Base-by-base conservation (phyloP, 2,888 invertebrate genomes). In the Lamellibrachia columna region DNA sequence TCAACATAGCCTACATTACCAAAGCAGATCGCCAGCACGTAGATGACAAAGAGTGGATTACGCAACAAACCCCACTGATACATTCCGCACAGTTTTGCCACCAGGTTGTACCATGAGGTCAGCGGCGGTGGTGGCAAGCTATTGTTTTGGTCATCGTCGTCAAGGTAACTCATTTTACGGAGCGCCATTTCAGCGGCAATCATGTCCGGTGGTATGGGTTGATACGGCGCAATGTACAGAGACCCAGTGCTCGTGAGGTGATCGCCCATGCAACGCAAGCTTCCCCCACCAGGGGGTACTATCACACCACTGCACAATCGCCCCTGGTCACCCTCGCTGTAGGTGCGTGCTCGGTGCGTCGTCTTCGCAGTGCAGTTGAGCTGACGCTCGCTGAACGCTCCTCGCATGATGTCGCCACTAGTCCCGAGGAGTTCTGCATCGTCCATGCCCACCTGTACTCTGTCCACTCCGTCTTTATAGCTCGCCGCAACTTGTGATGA, bases 21-120 rank as follows among this genome's bases (percentile, higher is more conserved):
- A 7, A 93, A 90, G 28, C 92, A 92, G 4, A 93, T 60, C 9
- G 90, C 92, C 6, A 93, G n/a, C 28, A 92, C 90, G 52, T 92
- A 93, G 55, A 93, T 22, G 11, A 93, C 90, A 91, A 90, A 93
- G 22, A 93, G 90, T 6, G 90, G 58, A 52, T 93, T 92, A 4
- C 90, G 22, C 7, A 92, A 52, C 28, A 92, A 52, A 75, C 28
- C 40, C 52, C 53, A 92, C 52, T 40, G 92, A 22, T 52, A 75
- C 90, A 60, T 75, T 75, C 75, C 75, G 2, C 75, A 75, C 4
- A 75, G 75, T 75, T 22, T 75, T 22, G 75, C 75, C 75, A 15
- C 75, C 75, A 75, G 11, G 75, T n/a, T n/a, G 22, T n/a, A 75
- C 22, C 9, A 58, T 40, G 40, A 40, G 58, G 58, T 15, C 2